phyloP scores from a whole-genome alignment of 2,113 vertebrate species.

The Hassar affinis region DNA sequence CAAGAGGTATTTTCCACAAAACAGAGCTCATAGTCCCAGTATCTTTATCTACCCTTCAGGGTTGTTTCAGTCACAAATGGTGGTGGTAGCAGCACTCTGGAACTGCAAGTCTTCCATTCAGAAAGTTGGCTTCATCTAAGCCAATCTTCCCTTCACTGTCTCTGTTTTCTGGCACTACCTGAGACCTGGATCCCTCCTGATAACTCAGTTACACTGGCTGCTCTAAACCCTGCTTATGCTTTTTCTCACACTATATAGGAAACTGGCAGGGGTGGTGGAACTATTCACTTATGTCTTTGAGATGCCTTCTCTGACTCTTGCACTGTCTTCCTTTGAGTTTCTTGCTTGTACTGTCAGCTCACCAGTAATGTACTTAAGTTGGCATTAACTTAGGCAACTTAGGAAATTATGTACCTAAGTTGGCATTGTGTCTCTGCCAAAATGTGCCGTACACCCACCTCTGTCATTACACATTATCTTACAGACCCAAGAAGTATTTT shows the following conservation, averaged over 20 bases:
- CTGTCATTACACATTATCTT: background rate
- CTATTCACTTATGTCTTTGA: too few relatives aligned
- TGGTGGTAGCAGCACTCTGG: background rate
- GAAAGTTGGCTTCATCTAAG: background rate
- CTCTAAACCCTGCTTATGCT: background rate
- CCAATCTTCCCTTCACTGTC: background rate
- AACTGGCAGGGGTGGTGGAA: background rate
- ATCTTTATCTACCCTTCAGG: background rate
- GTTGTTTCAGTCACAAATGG: background rate
- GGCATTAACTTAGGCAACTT: too few relatives aligned
- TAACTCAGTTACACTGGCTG: background rate
- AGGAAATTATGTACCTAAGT: too few relatives aligned
- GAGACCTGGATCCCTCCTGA: background rate
- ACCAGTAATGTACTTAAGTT: too few relatives aligned
- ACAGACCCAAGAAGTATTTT: background rate
- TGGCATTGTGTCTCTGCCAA: background rate
- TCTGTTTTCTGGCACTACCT: background rate
- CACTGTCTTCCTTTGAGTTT: background rate
- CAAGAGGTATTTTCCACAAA: background rate
- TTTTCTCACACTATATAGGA: background rate
- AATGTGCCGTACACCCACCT: background rate
- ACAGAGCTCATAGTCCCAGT: background rate
- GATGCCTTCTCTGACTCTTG: background rate
- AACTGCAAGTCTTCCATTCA: background rate
- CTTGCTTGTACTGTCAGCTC: background rate